Conservation (phyloP, 2,797 vertebrate species). For the Chloroceryle inda region DNA sequence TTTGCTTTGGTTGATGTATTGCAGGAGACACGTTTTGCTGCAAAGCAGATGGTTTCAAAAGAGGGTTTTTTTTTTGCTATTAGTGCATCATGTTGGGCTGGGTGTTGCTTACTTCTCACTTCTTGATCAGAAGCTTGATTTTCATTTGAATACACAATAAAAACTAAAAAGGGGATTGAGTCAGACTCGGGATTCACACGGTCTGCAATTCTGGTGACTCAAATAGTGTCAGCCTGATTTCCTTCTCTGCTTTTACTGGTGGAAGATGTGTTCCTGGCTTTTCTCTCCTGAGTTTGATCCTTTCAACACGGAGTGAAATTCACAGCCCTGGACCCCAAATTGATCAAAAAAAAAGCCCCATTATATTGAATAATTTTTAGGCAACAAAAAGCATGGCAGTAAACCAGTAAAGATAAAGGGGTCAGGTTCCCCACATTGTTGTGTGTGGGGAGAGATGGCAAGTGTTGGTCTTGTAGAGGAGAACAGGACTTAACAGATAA, state of each 20-base stretch:
- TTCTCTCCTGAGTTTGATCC: not conserved
- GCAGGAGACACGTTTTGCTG: not conserved
- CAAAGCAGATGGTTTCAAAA: not conserved
- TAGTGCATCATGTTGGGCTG: not conserved
- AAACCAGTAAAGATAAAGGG: not conserved
- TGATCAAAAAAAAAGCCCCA: not conserved
- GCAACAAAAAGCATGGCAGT: not conserved
- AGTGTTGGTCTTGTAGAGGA: not conserved
- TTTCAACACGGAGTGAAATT: not conserved
- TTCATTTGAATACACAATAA: not conserved
- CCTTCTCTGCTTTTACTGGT: not conserved
- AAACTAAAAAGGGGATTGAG: not conserved
- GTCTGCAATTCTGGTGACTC: not conserved
- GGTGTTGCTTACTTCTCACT: not conserved
- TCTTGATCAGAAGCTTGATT: not conserved
- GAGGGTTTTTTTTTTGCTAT: not conserved
- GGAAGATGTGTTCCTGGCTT: not conserved
- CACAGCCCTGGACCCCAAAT: not conserved
- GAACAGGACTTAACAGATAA: not conserved
- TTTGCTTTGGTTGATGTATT: not conserved
- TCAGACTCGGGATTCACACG: not conserved
- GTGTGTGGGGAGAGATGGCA: not conserved
- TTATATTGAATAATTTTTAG: not conserved
- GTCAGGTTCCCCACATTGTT: not conserved
- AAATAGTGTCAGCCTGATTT: not conserved